Conservation (phyloP, 2,888 invertebrate species). For the Ennomos fuscantarius region DNA sequence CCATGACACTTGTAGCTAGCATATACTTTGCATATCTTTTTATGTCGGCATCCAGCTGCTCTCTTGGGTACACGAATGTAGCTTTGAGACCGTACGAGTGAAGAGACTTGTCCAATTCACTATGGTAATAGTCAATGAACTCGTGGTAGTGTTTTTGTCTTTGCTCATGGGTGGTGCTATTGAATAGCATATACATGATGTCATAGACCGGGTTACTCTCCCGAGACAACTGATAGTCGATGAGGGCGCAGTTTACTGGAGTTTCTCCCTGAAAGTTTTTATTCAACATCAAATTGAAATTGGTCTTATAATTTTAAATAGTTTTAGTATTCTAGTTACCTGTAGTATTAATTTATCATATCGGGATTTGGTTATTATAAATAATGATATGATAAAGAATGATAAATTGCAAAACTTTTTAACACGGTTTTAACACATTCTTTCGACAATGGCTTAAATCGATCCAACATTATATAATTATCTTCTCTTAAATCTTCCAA, state of each 20-base stretch:
- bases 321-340: neutral
- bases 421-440: slow-evolving; percentile 50
- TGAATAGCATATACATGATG: slow-evolving; percentile 52
- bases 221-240: slow-evolving; percentile 55
- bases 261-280: slow-evolving; percentile 45
- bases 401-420: slow-evolving; percentile 54
- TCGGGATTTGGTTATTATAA: too few species aligned
- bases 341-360: too few species aligned
- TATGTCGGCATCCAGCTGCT: slow-evolving; percentile 49
- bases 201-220: slow-evolving; percentile 49
- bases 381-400: slow-evolving; percentile 61
- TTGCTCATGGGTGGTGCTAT: slow-evolving; percentile 51
- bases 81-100: slow-evolving; percentile 43
- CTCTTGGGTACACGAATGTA: slow-evolving; percentile 44
- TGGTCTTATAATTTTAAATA: neutral
- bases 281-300: neutral
- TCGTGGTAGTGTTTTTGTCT: slow-evolving; percentile 46
- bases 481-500: slow-evolving; percentile 54
- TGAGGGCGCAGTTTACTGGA: slow-evolving; percentile 45
- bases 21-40: slow-evolving; percentile 43
- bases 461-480: slow-evolving; percentile 53
- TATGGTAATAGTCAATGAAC: slow-evolving; percentile 40
- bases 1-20: slow-evolving; percentile 36
- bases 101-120: slow-evolving; percentile 45
- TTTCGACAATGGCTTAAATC: slow-evolving; percentile 47